Evolutionary conservation across 2,797 vertebrate genomes (phyloP).

Genomic region (Varecia variegata): DNA sequence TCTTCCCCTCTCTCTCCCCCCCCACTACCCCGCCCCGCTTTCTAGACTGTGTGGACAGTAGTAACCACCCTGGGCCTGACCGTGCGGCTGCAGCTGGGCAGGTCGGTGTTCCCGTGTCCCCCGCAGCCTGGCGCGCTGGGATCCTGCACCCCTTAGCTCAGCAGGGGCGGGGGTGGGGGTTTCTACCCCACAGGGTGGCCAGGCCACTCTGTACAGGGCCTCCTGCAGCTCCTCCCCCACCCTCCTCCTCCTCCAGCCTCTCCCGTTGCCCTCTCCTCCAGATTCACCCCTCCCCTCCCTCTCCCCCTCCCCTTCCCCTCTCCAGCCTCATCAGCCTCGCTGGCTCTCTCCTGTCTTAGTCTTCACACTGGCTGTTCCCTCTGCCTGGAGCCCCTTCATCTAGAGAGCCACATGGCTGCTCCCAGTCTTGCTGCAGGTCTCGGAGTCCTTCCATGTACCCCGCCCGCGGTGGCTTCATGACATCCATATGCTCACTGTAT

Average conservation of each 20-base stretch:
- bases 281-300: neutral
- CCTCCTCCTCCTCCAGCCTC: neutral
- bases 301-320: too few species aligned
- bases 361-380: neutral
- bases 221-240: neutral
- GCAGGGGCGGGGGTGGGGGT: neutral
- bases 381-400: neutral
- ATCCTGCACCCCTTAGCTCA: neutral
- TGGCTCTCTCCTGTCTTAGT: too few species aligned
- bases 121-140: rapidly evolving
- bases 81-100: neutral
- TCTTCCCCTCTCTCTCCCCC: neutral
- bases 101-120: neutral
- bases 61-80: neutral
- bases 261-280: neutral
- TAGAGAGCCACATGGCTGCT: neutral
- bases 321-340: neutral
- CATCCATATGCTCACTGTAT: rapidly evolving
- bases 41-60: neutral
- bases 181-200: neutral
- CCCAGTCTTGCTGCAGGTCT: neutral
- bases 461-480: rapidly evolving
- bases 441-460: neutral
- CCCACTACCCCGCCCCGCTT: neutral
- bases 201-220: neutral